Evolutionary conservation across 2,113 vertebrate species (phyloP), one percentile per base, ranked within the genome.

Genomic region (Bufo gargarizans): DNA sequence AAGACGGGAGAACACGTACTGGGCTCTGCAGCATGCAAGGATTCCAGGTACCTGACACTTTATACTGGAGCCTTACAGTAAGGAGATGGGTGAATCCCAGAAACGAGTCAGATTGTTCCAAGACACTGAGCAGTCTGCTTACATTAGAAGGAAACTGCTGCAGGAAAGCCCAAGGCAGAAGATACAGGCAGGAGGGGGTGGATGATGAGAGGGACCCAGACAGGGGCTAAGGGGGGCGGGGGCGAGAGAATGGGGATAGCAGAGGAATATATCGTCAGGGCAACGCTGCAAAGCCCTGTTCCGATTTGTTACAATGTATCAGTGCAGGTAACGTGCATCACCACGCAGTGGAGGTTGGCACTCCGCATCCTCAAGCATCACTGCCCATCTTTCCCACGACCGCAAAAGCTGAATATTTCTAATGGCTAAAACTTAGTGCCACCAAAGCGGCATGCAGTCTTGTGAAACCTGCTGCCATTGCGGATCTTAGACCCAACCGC

Each of bases 141-240:
- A 88, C 72, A 88, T 88, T 88, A 84, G 19, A 6, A 77, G 87
- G 87, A 88, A 88, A 88, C 55, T 74, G 81, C 87, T 78, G 59
- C 47, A 88, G 87, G 87, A 81, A 77, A 88, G 76, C 72, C 87
- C 87, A 69, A 43, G 56, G 71, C 58, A n/a, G 33, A 71, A 72
- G 63, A 55, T 47, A 72, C 77, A 61, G 86, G 71, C 79, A 50
- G 67, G 53, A 59, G 53, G 67, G 14, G 69, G 45, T 53, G 56
- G 13, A 17, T 4, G 49, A 12, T 7, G 45, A 50, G 71, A 47
- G 77, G n/a, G 58, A 49, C 14, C n/a, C 7, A 72, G 67, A 33
- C 12, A 12, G 47, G 47, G 17, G 82, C 1, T 4, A 3, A 63
- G 33, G 16, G 56, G 22, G 9, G n/a, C 12, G 14, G 20, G n/a